Conservation (phyloP, 1,140 invertebrate genomes). For the Acyrthosiphon pisum region DNA sequence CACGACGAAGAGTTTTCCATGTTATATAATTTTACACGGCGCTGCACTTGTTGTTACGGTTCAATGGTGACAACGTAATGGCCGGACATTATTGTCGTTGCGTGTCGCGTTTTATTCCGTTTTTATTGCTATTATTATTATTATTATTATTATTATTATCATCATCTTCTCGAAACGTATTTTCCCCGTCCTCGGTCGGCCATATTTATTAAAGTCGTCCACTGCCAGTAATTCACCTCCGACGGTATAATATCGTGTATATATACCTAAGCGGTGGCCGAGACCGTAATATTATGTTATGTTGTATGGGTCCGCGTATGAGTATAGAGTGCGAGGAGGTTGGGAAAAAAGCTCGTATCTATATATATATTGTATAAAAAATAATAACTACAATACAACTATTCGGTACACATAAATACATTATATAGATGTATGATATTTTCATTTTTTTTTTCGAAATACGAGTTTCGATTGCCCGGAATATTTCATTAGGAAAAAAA, state of each 20-base stretch:
- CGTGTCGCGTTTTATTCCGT: slow-evolving; percentile 48
- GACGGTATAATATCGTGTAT: neutral
- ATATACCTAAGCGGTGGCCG: neutral
- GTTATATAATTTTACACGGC: slow-evolving; percentile 50
- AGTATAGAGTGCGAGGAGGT: neutral
- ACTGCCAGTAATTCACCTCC: neutral
- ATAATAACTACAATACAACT: neutral
- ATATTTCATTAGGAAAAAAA: slow-evolving; percentile 27
- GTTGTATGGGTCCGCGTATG: neutral
- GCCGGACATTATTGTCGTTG: slow-evolving; percentile 54
- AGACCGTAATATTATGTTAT: neutral
- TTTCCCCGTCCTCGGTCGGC: neutral
- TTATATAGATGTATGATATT: neutral
- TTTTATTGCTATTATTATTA: slow-evolving; percentile 47
- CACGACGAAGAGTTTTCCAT: slow-evolving; percentile 19
- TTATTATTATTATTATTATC: neutral
- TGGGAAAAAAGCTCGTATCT: neutral
- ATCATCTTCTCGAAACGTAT: neutral
- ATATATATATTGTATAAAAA: neutral
- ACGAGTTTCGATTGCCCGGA: slow-evolving; percentile 6
- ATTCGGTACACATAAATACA: neutral
- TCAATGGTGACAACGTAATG: slow-evolving; percentile 48
- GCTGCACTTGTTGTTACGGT: slow-evolving; percentile 51
- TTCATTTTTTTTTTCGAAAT: neutral
- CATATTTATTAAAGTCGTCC: slow-evolving; percentile 46